Evolutionary conservation across 2,797 vertebrate genomes (phyloP), one percentile per base, ranked within the genome.

Genomic region (Macroramphosus scolopax): DNA sequence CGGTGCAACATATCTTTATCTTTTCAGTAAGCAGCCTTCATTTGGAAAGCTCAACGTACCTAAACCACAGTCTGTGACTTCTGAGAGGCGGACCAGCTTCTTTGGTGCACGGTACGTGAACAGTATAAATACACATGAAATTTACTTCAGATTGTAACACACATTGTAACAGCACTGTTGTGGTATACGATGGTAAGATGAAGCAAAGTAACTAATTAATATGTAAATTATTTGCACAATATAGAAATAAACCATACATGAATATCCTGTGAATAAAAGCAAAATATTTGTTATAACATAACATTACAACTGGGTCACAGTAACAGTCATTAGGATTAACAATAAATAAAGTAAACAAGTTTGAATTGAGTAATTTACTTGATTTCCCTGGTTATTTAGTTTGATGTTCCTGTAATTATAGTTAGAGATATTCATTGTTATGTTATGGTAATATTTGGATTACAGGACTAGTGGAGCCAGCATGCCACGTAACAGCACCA

Each of bases 31-130:
- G 44, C 90, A 86, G 48, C 80, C 88, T 62, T 78, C 86, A 0
- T 94, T 94, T 83, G 93, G 94, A 38, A 98, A 94, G 47, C 78
- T 92, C 47, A 95, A 67, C 73, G 72, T 92, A 17, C 78, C 88
- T 50, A 96, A 87, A 76, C 86, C 91, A 2, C 84, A 87, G 20
- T 86, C 92, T 36, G 87, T 61, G 52, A 90, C 86, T 9, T 94
- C 92, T 7, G 96, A 99, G 64, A 92, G 89, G 58, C 88, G 93
- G 85, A 90, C 91, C 62, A 95, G 93, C 74, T 91, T 93, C 64
- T 95, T 96, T 78, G 91, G 94, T 16, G 31, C 50, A 6, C 46
- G 81, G 80, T 80, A 65, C n/a, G 68, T 68, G 1, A 44, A 41
- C 10, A 6, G 18, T 3, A 7, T 14, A 34, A 2, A 13, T 5